Percentiles rank a stretch among this genome's conserved stretches.
Conservation (phyloP, 2,888 invertebrate genomes). For the Bugula neritina region DNA sequence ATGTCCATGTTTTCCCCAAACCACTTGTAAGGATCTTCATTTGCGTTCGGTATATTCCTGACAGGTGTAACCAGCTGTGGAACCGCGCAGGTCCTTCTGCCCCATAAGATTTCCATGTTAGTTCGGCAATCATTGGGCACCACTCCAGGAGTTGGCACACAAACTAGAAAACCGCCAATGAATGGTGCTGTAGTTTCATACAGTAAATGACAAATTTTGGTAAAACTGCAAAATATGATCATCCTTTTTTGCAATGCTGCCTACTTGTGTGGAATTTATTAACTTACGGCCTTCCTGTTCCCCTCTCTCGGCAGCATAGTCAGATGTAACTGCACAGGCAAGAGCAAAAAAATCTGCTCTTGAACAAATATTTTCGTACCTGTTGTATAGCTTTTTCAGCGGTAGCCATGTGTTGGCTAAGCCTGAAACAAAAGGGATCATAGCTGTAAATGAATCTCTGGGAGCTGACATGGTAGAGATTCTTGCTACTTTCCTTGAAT, state of each 20-base stretch:
- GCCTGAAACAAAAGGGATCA: conserved; percentile 2
- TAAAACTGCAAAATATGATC: too few relatives aligned
- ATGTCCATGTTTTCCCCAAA: conserved; percentile 11
- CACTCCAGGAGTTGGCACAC: background rate
- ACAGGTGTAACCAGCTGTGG: conserved; percentile 7
- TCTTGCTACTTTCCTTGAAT: too few relatives aligned
- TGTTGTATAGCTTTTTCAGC: background rate
- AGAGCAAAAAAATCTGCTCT: conserved; percentile 25
- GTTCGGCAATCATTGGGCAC: background rate
- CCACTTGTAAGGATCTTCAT: conserved; percentile 17
- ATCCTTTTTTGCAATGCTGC: too few relatives aligned
- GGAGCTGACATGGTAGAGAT: too few relatives aligned
- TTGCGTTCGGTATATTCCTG: background rate
- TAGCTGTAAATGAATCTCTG: too few relatives aligned
- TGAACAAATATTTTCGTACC: background rate
- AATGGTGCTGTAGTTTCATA: background rate
- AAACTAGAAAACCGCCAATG: background rate
- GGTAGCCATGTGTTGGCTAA: background rate
- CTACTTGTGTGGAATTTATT: too few relatives aligned
- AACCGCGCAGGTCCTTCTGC: background rate
- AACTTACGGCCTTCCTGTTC: conserved; percentile 8
- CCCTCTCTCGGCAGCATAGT: conserved; percentile 3
- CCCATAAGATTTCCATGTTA: conserved; percentile 18
- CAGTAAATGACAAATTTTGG: too few relatives aligned
- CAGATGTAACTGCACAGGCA: conserved; percentile 10